Percentiles rank a stretch among this genome's conserved stretches.
phyloP scores from a whole-genome alignment of 2,113 vertebrate species.

The Taurulus bubalis region DNA sequence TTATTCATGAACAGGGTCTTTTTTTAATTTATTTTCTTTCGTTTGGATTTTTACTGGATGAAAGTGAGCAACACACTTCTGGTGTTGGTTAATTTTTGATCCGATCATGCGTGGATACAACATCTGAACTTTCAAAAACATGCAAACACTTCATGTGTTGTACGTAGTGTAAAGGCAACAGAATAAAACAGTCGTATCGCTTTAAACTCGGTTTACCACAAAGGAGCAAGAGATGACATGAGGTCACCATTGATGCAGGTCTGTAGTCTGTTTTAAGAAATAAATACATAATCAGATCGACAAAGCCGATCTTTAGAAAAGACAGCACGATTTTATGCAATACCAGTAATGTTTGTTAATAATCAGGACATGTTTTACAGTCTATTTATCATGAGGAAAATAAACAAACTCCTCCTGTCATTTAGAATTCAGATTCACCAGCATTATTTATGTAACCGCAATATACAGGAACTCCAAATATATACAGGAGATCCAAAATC shows the following conservation, averaged over 20 bases:
- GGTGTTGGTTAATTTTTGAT: constrained; percentile 16
- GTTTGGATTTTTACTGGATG: constrained; percentile 11
- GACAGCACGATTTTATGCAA: not conserved
- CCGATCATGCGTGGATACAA: not conserved
- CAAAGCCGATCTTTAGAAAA: not conserved
- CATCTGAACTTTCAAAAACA: constrained; percentile 2
- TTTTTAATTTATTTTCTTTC: not conserved
- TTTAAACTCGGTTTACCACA: not conserved
- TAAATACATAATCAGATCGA: not conserved
- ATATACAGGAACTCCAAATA: not conserved
- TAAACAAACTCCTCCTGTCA: not conserved
- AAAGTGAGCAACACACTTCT: not conserved
- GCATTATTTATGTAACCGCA: not conserved
- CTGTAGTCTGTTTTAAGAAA: constrained; percentile 1
- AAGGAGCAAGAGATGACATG: constrained; percentile 10
- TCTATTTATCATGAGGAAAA: not conserved
- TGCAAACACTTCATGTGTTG: not conserved
- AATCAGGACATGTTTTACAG: not conserved
- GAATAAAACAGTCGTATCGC: not conserved
- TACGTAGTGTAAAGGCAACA: not conserved
- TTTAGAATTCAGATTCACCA: not conserved
- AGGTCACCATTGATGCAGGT: constrained; percentile 3
- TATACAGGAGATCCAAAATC: not conserved
- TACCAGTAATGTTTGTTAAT: not conserved
- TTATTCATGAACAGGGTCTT: not conserved